Evolutionary conservation across 2,797 vertebrate species (phyloP), one percentile per base, ranked within the genome.

Genomic region (Martes flavigula): DNA sequence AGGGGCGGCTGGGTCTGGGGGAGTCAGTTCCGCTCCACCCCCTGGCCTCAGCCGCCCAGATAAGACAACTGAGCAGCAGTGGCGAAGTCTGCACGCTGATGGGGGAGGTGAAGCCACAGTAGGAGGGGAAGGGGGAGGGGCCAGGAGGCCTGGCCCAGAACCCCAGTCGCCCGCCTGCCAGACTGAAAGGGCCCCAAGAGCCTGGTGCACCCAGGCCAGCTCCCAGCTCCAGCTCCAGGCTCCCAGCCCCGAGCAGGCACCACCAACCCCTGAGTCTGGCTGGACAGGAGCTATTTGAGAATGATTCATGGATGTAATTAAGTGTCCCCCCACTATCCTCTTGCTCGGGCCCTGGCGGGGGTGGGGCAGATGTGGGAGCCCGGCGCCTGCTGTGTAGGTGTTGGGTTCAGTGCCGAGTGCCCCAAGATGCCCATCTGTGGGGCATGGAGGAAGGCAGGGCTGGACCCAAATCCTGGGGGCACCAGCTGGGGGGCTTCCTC

Each of bases 251-350:
- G 4, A 51, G 48, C 60, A 72, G 75, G 75, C 54, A 43, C 54
- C 62, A 62, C 91, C 64, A 38, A 43, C 60, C 48, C 64, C 62
- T 23, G 17, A 48, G 85, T n/a, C 87, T 8, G 13, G 56, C 56
- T 78, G 70, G 91, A 85, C 64, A 95, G 93, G 77, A 87, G 87
- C 93, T 90, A 78, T 82, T 90, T 70, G 68, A 94, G 60, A 94
- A 91, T 90, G 75, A 95, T 62, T 96, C 87, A 51, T 82, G 89
- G 68, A 32, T 43, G 35, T 54, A 88, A 85, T 89, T 90, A 96
- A 86, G 8, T 70, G 70, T 95, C 38, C 82, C 79, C 27, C 43
- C 32, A 92, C 46, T n/a, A 32, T 25, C 88, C 48, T 64, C 27
- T 35, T 51, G 43, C 85, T 88, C 5, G 3, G 23, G 60, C 13